Base-by-base conservation (phyloP, 1,140 invertebrate genomes). In the Lucilia sericata region DNA sequence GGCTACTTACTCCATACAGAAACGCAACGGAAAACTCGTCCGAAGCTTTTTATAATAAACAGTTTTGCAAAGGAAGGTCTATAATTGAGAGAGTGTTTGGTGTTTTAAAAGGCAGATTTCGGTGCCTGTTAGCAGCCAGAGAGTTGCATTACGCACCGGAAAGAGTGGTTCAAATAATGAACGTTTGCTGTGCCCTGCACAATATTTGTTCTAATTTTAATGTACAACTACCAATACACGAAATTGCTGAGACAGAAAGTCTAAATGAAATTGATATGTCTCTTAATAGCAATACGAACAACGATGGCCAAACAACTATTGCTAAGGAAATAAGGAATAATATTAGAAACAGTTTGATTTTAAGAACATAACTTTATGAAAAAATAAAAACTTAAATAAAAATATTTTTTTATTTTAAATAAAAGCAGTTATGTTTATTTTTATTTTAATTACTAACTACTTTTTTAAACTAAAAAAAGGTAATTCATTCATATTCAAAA, bases 111-210 rank as follows among this genome's bases (percentile, higher is more conserved):
- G 7, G 42, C 36, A 80, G 76, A 80, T 80, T 80, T 80, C 42
- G 36, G 49, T 80, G 75, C 34, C 49, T 80, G 76, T 80, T 80
- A 80, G 76, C 76, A 80, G 76, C 36, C 14, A 80, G 78, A 81
- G 42, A 81, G 21, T 55, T 81, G 17, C 78, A 81, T 55, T 81
- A 81, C 21, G 5, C 36, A 51, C 78, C 78, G 49, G 78, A 81
- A 81, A 81, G 49, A 49, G 78, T 49, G 17, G 42, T 49, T 49
- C n/a, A 81, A 81, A 81, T 81, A 51, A 81, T 49, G 42, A 81
- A 81, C 49, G 42, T 81, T 55, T 81, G 78, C 21, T 81, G 8
- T 25, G 78, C 10, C 42, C 21, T 81, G 49, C 49, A 81, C 10
- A 81, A 81, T 81, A 81, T 51, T 51, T 81, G 49, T 47, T 2